A percentile compares a stretch with the other conserved stretches of the same genome.
Evolutionary conservation across 2,797 vertebrate species (phyloP).

Genomic region (Lithobates sylvaticus): DNA sequence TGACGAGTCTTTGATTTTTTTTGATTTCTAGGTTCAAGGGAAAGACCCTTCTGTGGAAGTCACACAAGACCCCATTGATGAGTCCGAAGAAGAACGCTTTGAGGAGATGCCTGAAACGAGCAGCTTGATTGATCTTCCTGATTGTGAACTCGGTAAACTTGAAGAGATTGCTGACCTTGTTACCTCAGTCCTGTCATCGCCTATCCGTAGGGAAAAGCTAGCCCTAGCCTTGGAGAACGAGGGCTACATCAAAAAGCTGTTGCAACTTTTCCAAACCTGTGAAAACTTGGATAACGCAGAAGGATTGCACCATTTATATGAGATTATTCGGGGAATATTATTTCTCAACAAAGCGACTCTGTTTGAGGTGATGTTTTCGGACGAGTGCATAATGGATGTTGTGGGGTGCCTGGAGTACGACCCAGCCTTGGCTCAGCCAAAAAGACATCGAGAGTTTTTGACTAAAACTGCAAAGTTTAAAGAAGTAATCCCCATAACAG

Average conservation of each 20-base stretch:
- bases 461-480: slow-evolving; percentile 99
- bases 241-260: slow-evolving; percentile 96
- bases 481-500: slow-evolving; percentile 98
- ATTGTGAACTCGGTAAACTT: slow-evolving; percentile 91
- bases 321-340: slow-evolving; percentile 95
- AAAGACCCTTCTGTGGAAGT: slow-evolving; percentile 98
- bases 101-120: slow-evolving; percentile 97
- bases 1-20: background rate
- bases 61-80: slow-evolving; percentile 96
- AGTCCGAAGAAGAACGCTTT: slow-evolving; percentile 97
- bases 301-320: slow-evolving; percentile 96
- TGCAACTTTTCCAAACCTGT: slow-evolving; percentile 95
- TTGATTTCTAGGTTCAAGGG: slow-evolving; percentile 88
- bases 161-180: slow-evolving; percentile 98
- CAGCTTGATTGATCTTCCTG: slow-evolving; percentile 93
- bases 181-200: slow-evolving; percentile 96
- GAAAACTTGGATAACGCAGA: slow-evolving; percentile 96
- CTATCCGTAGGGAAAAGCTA: slow-evolving; percentile 96
- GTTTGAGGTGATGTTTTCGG: slow-evolving; percentile 99
- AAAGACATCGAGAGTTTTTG: slow-evolving; percentile 95
- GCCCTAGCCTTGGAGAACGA: slow-evolving; percentile 95
- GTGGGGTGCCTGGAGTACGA: slow-evolving; percentile 98
- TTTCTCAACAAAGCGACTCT: slow-evolving; percentile 99
- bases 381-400: slow-evolving; percentile 99
- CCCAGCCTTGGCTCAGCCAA: slow-evolving; percentile 94